phyloP scores from a whole-genome alignment of 2,797 vertebrate genomes.

The Limnodromus scolopaceus region DNA sequence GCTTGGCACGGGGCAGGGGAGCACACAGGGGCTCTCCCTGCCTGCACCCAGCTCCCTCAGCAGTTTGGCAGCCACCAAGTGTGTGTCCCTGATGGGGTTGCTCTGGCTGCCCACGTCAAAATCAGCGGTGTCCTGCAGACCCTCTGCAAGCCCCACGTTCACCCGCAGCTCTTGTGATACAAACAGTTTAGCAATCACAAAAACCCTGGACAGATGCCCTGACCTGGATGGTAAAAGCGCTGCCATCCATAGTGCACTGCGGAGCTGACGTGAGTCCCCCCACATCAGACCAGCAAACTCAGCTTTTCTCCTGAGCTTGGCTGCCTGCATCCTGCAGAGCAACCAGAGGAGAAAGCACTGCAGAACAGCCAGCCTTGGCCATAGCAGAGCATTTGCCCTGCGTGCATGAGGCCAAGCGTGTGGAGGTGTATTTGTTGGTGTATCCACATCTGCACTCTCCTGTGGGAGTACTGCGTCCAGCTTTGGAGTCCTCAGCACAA shows the following conservation, averaged over 20 bases:
- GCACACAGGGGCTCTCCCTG: not conserved
- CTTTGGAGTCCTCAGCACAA: not conserved
- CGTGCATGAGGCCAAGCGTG: accelerated
- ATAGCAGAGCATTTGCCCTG: not conserved
- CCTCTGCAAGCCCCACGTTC: not conserved
- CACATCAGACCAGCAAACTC: not conserved
- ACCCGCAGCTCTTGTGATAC: not conserved
- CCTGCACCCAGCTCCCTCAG: not conserved
- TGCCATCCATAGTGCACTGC: not conserved
- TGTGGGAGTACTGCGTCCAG: not conserved
- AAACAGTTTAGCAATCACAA: not conserved
- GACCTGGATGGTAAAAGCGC: accelerated
- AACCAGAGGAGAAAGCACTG: not conserved
- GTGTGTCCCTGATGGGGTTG: not conserved
- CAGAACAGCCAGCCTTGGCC: not conserved
- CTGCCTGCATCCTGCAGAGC: not conserved
- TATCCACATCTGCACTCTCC: not conserved
- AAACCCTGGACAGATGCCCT: not conserved
- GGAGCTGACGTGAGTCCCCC: accelerated
- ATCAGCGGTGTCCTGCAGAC: not conserved
- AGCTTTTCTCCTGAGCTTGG: not conserved
- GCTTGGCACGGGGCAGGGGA: not conserved
- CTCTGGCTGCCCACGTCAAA: not conserved
- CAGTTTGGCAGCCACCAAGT: accelerated
- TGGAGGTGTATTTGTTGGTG: not conserved